A percentile compares a stretch with the other conserved stretches of the same genome.
phyloP scores from a whole-genome alignment of 2,113 vertebrate species.

The Chrysochloris asiatica region DNA sequence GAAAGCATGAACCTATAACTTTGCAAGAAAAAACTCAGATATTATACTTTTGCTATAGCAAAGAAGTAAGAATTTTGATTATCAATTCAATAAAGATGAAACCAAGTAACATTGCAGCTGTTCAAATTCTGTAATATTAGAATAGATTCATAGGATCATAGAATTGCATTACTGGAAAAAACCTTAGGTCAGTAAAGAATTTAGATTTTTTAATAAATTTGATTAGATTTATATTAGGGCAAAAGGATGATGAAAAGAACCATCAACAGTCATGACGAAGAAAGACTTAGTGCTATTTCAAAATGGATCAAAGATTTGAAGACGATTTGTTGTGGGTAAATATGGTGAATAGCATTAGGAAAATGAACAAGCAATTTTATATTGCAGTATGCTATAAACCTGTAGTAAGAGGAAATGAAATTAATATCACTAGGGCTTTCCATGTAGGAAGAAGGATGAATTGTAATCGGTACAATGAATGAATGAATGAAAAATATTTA shows the following conservation, averaged over 20 bases:
- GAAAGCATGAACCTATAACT: neutral
- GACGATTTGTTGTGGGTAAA: neutral
- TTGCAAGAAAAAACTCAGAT: neutral
- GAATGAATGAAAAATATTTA: neutral
- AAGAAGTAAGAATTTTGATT: neutral
- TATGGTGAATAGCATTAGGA: neutral
- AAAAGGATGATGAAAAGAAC: neutral
- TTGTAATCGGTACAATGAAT: neutral
- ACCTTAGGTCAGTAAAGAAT: neutral
- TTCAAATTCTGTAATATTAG: neutral
- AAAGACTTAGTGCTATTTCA: neutral
- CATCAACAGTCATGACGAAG: neutral
- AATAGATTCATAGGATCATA: neutral
- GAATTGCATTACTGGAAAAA: neutral
- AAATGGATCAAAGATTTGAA: neutral
- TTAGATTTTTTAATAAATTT: neutral
- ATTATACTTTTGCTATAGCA: neutral
- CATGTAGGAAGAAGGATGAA: neutral
- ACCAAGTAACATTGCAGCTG: neutral
- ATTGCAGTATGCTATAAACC: neutral
- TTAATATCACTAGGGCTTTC: neutral
- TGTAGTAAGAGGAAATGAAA: neutral
- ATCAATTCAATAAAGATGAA: neutral
- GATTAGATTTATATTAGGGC: slow-evolving; percentile 4
- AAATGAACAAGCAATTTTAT: neutral